Conservation (phyloP, 2,888 invertebrate species). For the Catocala sponsa region DNA sequence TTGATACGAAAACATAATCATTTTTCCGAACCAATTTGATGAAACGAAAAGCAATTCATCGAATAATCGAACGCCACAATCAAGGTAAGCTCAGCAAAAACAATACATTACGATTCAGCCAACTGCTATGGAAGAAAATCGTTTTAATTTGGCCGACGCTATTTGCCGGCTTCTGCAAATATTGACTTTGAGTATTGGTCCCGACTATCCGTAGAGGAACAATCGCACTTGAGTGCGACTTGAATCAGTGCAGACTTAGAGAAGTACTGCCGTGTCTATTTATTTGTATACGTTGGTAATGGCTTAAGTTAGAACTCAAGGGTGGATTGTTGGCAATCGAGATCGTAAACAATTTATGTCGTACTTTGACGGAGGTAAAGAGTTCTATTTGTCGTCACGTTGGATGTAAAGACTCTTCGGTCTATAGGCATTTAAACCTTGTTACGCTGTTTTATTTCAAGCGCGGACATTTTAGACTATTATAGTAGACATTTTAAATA, state of each 20-base stretch:
- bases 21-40: conserved; percentile 12
- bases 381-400: background rate
- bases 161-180: conserved; percentile 70
- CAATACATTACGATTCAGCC: conserved; percentile 46
- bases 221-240: conserved; percentile 61
- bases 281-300: conserved; percentile 25
- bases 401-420: background rate
- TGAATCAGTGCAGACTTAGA: conserved; percentile 46
- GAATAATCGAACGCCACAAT: conserved; percentile 38
- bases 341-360: conserved; percentile 1
- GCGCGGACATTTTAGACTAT: too few species aligned
- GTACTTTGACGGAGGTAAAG: conserved; percentile 1
- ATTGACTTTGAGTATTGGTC: conserved; percentile 68
- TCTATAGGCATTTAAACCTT: background rate
- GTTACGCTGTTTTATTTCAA: background rate
- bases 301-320: conserved; percentile 10
- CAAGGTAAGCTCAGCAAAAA: conserved; percentile 43
- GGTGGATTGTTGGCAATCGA: conserved; percentile 5
- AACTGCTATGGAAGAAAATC: conserved; percentile 57
- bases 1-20: conserved; percentile 7
- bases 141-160: conserved; percentile 71
- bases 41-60: conserved; percentile 39
- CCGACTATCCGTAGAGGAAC: conserved; percentile 50
- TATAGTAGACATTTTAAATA: too few species aligned
- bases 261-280: conserved; percentile 24